These are phyloP conservation scores for Melanotus villosus DNA, from an alignment of 2,888 invertebrate species.

Conservation along the genomic window DNA sequence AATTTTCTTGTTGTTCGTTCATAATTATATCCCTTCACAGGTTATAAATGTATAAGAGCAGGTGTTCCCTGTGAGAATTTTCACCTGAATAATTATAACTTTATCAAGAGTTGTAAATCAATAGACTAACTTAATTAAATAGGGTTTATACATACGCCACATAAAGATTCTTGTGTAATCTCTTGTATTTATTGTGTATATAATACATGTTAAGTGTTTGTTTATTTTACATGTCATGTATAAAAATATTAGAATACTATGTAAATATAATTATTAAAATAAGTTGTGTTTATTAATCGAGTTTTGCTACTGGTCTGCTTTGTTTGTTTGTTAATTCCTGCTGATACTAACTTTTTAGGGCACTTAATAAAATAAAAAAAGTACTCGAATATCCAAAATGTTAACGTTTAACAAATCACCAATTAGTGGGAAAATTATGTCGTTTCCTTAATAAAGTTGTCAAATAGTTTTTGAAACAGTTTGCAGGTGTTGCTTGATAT, in stretches of 20 bases:
- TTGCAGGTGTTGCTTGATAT: conserved; percentile 28
- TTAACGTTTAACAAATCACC: no score
- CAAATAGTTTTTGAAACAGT: neutral
- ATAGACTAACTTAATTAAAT: conserved; percentile 38
- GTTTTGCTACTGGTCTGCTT: neutral
- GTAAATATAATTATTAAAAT: conserved; percentile 26
- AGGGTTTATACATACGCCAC: conserved; percentile 10
- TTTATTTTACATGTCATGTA: neutral
- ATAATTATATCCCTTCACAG: neutral
- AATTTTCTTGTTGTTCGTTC: neutral
- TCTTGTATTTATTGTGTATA: conserved; percentile 8
- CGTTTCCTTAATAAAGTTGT: no score
- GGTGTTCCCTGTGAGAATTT: conserved; percentile 29
- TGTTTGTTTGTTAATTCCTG: no score
- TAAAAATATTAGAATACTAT: conserved; percentile 21
- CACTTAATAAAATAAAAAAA: no score
- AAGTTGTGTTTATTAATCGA: conserved; percentile 33
- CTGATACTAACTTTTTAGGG: no score
- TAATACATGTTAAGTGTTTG: conserved; percentile 1
- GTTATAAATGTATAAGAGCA: neutral
- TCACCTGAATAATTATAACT: conserved; percentile 30
- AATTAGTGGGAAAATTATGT: no score
- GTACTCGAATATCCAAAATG: no score
- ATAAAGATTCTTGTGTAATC: conserved; percentile 5
- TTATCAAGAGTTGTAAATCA: conserved; percentile 36